Evolutionary conservation across 2,797 vertebrate genomes (phyloP), one percentile per base, ranked within the genome.

Genomic region (Danio kyathit): DNA sequence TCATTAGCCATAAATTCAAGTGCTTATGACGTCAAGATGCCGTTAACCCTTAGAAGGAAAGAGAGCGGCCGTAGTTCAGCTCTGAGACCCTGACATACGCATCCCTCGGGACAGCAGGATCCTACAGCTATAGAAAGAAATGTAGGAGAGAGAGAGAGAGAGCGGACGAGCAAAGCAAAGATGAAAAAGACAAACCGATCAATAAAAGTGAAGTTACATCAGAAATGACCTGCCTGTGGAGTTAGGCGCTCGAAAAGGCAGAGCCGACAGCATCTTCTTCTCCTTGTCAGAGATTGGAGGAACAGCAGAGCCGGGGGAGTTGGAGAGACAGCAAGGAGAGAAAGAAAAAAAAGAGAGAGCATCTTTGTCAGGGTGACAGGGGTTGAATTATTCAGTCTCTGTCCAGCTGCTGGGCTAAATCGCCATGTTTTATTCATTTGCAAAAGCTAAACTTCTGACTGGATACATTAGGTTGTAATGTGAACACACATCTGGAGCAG

Each of bases 351-450:
- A 57, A 63, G 48, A 57, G 44, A 74, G 61, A 21, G 38, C 43
- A 73, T 81, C 74, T 85, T 66, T 78, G 85, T 87, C 83, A 61
- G 82, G 74, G 71, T 71, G 84, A 70, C 88, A 81, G 80, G 56
- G 46, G 86, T 43, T 92, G 76, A 92, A 93, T 91, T 85, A 91
- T 90, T 90, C 67, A 88, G 77, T 11, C 69, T 79, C 80, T 59
- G 86, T 29, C 69, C 82, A 70, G 65, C 48, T 80, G 77, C 73
- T 78, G 65, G 56, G 59, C 79, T 57, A 80, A 79, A 85, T 63
- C 17, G 52, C 7, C 57, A 89, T 90, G 80, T 87, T 92, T 93
- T 86, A 92, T 92, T 90, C 46, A 93, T 87, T 65, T 0, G 19
- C 40, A 64, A 21, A 59, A 46, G 12, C 54, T 59, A 19, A 44